Percentiles rank a stretch among this genome's conserved stretches.
Evolutionary conservation across 2,888 invertebrate genomes (phyloP).

Genomic region (Caradrina kadenii): DNA sequence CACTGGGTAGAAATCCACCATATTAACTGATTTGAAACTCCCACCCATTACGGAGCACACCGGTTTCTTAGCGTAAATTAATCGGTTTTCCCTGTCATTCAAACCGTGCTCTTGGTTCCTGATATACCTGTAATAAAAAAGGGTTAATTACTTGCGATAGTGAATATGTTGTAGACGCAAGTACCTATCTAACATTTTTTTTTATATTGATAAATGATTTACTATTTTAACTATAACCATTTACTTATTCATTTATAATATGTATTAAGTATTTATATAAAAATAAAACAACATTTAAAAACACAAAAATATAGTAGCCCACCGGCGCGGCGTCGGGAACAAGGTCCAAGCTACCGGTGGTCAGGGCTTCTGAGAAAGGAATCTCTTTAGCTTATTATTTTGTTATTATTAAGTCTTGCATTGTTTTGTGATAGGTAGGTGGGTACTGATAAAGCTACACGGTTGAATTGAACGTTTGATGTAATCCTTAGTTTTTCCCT

Average conservation of each 20-base stretch:
- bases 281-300: too few relatives aligned
- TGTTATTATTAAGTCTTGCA: not conserved
- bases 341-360: too few relatives aligned
- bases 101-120: slow-evolving; percentile 91
- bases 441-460: not conserved
- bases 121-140: slow-evolving; percentile 80
- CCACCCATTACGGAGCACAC: slow-evolving; percentile 89
- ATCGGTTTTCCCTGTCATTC: slow-evolving; percentile 87
- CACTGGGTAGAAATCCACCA: slow-evolving; percentile 90
- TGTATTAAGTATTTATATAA: too few relatives aligned
- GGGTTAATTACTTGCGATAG: slow-evolving; percentile 18
- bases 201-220: too few relatives aligned
- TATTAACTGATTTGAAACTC: slow-evolving; percentile 91
- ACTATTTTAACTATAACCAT: too few relatives aligned
- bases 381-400: too few relatives aligned
- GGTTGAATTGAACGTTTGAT: not conserved
- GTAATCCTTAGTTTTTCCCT: not conserved
- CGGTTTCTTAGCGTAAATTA: slow-evolving; percentile 91
- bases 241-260: too few relatives aligned
- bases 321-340: too few relatives aligned
- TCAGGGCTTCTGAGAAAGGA: too few relatives aligned
- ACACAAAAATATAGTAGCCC: too few relatives aligned
- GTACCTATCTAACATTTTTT: too few relatives aligned
- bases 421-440: slow-evolving; percentile 1
- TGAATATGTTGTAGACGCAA: slow-evolving; percentile 4